These are phyloP conservation scores for Danionella cerebrum DNA, from an alignment of 2,113 vertebrate species.

Conservation along the genomic window DNA sequence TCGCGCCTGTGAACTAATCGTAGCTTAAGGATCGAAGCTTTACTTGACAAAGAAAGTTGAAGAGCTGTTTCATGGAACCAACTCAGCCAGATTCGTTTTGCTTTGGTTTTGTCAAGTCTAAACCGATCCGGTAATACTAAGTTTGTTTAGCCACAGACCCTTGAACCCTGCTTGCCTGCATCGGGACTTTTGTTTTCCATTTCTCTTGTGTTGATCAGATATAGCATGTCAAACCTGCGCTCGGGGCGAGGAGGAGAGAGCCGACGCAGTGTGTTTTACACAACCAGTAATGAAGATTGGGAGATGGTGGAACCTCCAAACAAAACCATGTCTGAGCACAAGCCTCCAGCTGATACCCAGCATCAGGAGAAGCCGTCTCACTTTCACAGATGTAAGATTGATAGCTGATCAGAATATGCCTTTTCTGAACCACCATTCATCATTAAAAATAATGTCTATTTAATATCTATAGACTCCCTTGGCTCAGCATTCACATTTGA, in stretches of 20 bases:
- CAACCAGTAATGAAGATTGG: slow-evolving; percentile 82
- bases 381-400: slow-evolving; percentile 69
- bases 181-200: not conserved
- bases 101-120: too few species aligned
- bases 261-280: slow-evolving; percentile 85
- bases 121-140: too few species aligned
- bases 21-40: too few species aligned
- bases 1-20: too few species aligned
- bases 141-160: too few species aligned
- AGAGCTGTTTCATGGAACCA: too few species aligned
- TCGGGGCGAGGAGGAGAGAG: slow-evolving; percentile 68
- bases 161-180: not conserved
- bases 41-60: too few species aligned
- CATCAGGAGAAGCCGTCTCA: slow-evolving; percentile 49
- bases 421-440: not conserved
- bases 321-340: slow-evolving; percentile 79
- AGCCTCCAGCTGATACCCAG: slow-evolving; percentile 32
- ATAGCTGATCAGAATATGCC: not conserved
- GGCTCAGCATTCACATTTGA: slow-evolving; percentile 81
- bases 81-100: too few species aligned
- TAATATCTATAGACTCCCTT: slow-evolving; percentile 53
- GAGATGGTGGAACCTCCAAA: slow-evolving; percentile 80
- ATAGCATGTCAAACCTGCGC: slow-evolving; percentile 87
- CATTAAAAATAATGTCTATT: not conserved
- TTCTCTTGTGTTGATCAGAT: slow-evolving; percentile 59